phyloP scores from a whole-genome alignment of 2,113 vertebrate species.

The Machaerirhynchus nigripectus region DNA sequence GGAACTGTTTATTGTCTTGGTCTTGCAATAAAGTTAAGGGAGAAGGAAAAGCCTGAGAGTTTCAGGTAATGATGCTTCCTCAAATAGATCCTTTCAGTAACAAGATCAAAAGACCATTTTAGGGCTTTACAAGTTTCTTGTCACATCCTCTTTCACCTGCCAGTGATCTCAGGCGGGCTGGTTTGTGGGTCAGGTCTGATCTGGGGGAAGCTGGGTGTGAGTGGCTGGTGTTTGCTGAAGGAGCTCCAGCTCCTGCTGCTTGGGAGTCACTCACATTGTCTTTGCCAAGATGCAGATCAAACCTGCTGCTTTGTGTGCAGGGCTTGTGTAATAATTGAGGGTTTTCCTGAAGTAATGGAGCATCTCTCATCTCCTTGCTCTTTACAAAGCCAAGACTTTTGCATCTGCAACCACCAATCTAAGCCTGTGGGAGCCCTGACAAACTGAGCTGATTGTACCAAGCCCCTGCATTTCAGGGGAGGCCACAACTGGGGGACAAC shows the following conservation, averaged over 20 bases:
- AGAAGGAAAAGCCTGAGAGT: neutral
- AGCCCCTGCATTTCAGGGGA: neutral
- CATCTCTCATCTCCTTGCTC: neutral
- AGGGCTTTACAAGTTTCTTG: neutral
- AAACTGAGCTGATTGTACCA: neutral
- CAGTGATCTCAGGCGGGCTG: neutral
- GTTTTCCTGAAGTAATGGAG: neutral
- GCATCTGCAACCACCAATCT: neutral
- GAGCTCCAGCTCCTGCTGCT: neutral
- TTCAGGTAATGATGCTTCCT: neutral
- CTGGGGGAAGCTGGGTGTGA: neutral
- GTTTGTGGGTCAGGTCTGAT: neutral
- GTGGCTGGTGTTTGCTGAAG: neutral
- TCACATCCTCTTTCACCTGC: neutral
- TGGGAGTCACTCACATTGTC: neutral
- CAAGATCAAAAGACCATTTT: neutral
- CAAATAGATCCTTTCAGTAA: neutral
- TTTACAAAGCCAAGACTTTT: neutral
- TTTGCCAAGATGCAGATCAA: neutral
- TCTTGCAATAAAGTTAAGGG: neutral
- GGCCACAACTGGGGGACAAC: neutral
- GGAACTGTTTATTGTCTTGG: neutral
- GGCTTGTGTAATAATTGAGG: neutral
- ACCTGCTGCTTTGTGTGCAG: neutral
- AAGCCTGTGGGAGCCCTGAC: fast-evolving